These are phyloP conservation scores for Clarias gariepinus DNA, from an alignment of 2,113 vertebrate species.

Conservation along the genomic window DNA sequence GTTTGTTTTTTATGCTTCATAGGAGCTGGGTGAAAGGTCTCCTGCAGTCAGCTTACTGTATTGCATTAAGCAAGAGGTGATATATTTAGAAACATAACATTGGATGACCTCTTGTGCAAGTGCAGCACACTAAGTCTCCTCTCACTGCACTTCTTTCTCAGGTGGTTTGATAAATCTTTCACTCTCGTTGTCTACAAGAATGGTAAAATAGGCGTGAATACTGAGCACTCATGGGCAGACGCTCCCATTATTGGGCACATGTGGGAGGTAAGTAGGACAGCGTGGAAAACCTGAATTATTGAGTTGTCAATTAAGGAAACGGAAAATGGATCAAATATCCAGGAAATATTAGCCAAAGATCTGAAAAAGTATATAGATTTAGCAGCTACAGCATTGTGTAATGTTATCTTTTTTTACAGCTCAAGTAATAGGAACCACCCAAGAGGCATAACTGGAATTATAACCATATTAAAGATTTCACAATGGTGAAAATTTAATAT, in stretches of 20 bases:
- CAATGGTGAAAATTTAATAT: background rate
- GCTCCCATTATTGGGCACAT: conserved; percentile 87
- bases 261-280: conserved; percentile 81
- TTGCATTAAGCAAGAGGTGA: background rate
- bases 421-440: background rate
- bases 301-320: no score
- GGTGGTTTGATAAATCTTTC: conserved; percentile 96
- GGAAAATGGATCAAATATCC: background rate
- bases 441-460: background rate
- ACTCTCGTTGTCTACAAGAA: conserved; percentile 83
- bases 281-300: background rate
- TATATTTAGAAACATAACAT: conserved; percentile 19
- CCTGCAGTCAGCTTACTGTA: background rate
- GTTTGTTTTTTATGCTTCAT: conserved; percentile 4
- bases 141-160: conserved; percentile 51
- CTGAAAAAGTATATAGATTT: background rate
- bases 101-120: background rate
- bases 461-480: background rate
- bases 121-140: conserved; percentile 54
- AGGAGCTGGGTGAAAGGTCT: conserved; percentile 8
- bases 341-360: background rate
- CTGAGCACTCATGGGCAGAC: conserved; percentile 88
- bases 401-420: background rate
- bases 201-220: conserved; percentile 83
- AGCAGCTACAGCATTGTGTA: background rate